phyloP scores from a whole-genome alignment of 2,888 invertebrate genomes.

The Enchytraeus crypticus region DNA sequence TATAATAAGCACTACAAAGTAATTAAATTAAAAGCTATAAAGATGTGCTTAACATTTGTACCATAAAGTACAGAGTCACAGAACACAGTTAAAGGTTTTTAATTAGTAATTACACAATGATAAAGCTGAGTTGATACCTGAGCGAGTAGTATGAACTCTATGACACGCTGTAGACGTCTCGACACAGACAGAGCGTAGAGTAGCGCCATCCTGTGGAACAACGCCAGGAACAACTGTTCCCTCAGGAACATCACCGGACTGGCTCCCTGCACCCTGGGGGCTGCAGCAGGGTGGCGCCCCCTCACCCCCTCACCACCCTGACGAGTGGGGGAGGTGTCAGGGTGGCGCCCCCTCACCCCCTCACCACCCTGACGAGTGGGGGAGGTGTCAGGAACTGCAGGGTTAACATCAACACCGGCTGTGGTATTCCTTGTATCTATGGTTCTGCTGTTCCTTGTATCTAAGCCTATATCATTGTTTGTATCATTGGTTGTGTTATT shows the following conservation, averaged over 20 bases:
- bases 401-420: too few species aligned
- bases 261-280: neutral
- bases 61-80: too few species aligned
- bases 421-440: too few species aligned
- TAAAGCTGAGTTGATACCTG: neutral
- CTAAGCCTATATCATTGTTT: too few species aligned
- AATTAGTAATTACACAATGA: neutral
- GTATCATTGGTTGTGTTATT: too few species aligned
- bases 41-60: too few species aligned
- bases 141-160: neutral
- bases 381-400: neutral
- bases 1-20: too few species aligned
- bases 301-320: neutral
- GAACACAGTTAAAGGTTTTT: neutral
- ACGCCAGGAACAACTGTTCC: neutral
- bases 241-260: neutral
- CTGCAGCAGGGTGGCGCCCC: neutral
- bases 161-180: neutral
- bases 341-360: neutral
- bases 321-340: neutral
- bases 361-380: neutral
- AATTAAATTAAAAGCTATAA: too few species aligned
- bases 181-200: neutral
- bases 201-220: neutral
- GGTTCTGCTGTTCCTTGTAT: too few species aligned